These are phyloP conservation scores for Conus canariensis DNA, from an alignment of 2,888 invertebrate species.

Conservation along the genomic window DNA sequence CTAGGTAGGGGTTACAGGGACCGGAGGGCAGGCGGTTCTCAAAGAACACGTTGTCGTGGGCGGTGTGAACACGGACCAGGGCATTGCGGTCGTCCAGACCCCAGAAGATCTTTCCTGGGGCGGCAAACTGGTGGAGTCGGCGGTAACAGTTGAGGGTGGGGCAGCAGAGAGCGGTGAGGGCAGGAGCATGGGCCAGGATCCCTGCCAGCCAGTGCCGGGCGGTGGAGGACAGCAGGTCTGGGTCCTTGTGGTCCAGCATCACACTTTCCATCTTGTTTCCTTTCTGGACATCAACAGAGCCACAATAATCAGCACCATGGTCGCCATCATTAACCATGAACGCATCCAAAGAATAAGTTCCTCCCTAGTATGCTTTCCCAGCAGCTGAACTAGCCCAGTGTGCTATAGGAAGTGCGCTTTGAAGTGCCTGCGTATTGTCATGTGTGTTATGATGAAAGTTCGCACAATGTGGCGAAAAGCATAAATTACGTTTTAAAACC, in stretches of 20 bases:
- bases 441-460: background rate
- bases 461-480: no score
- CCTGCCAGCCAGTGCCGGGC: constrained; percentile 54
- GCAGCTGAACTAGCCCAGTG: no score
- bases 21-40: constrained; percentile 52
- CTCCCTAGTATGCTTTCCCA: background rate
- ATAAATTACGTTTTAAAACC: no score
- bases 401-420: background rate
- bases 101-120: constrained; percentile 49
- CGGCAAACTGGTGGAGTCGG: constrained; percentile 35
- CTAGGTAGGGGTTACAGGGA: constrained; percentile 52
- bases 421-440: background rate
- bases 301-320: background rate
- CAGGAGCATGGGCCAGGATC: constrained; percentile 47
- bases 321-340: no score
- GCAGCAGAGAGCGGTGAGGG: constrained; percentile 47
- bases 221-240: constrained; percentile 32
- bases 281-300: constrained; percentile 13
- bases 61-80: constrained; percentile 43
- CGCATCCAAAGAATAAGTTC: background rate
- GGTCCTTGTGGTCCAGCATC: constrained; percentile 39
- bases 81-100: constrained; percentile 47
- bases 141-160: constrained; percentile 54
- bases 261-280: constrained; percentile 22
- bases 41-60: constrained; percentile 47